Evolutionary conservation across 2,888 invertebrate genomes (phyloP), one percentile per base, ranked within the genome.

Genomic region (Tromatobia lineatoria): DNA sequence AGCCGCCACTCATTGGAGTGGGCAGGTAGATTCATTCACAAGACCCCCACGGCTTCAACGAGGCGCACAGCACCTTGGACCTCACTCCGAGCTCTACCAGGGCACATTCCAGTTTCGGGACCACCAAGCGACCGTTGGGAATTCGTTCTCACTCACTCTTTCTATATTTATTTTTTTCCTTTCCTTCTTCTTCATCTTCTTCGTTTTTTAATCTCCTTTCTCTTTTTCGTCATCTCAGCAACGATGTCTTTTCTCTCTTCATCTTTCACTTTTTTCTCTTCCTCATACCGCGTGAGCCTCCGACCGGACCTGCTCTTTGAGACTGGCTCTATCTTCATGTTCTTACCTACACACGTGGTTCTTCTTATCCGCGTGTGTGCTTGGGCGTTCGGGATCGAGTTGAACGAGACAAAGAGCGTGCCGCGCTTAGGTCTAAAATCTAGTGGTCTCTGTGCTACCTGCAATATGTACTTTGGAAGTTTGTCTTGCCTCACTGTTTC

Each of bases 1-100:
- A 86, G 82, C 87, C 85, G 85, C 81, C 85, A 75, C 70, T 83
- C 85, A 74, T 82, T 85, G 83, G 85, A 87, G 83, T 80, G 82
- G 83, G 85, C 89, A 89, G 89, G 90, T 89, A 88, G 88, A 89
- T 91, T 91, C 91, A 91, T 91, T 91, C 90, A 91, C 90, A 91
- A 91, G 90, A 86, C 86, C 87, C 86, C 86, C 86, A 83, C 83
- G 81, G 85, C 85, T 86, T 84, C 80, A 71, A 82, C 79, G 61
- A 82, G 75, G 75, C 66, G 59, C 79, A 54, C 71, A 75, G 73
- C 64, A 74, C 45, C 77, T 83, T 80, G 74, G 80, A 83, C 79
- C 80, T 85, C 81, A 83, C 81, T 85, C 77, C 66, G 70, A 80
- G 78, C 61, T 83, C 74, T 70, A 81, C 73, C 78, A 78, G 81